Conservation (phyloP, 2,797 vertebrate genomes). For the Danio jaintianensis region DNA sequence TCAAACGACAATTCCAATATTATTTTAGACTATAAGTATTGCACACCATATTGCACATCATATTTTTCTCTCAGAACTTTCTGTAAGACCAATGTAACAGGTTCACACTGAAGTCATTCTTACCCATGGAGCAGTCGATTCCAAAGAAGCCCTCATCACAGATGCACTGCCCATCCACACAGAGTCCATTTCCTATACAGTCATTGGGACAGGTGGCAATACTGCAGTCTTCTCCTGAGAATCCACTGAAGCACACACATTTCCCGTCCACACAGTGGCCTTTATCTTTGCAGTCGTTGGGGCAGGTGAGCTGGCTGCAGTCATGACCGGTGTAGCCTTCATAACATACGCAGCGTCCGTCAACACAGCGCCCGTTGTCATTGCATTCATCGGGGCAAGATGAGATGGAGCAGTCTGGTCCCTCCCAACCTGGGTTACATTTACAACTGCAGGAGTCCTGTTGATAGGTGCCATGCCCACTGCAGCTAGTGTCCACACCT, state of each 20-base stretch:
- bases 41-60: too few species aligned
- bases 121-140: constrained; percentile 82
- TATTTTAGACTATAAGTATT: too few species aligned
- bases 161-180: constrained; percentile 84
- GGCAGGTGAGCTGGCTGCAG: constrained; percentile 81
- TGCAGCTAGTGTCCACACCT: constrained; percentile 81
- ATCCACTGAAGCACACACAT: constrained; percentile 83
- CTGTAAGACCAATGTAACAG: background rate
- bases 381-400: constrained; percentile 85
- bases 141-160: constrained; percentile 85
- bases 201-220: constrained; percentile 79
- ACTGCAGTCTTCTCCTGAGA: constrained; percentile 82
- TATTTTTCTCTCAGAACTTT: background rate
- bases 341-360: constrained; percentile 82
- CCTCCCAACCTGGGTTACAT: constrained; percentile 87
- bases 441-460: constrained; percentile 79
- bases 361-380: constrained; percentile 80
- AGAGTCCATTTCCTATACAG: constrained; percentile 83
- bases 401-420: constrained; percentile 80
- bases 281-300: constrained; percentile 83
- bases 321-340: constrained; percentile 80
- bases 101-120: constrained; percentile 40
- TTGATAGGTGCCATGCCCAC: constrained; percentile 80
- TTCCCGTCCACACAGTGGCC: constrained; percentile 82
- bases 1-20: too few species aligned